These are phyloP conservation scores for Rosalia funebris DNA, from an alignment of 2,888 invertebrate species.

Conservation along the genomic window DNA sequence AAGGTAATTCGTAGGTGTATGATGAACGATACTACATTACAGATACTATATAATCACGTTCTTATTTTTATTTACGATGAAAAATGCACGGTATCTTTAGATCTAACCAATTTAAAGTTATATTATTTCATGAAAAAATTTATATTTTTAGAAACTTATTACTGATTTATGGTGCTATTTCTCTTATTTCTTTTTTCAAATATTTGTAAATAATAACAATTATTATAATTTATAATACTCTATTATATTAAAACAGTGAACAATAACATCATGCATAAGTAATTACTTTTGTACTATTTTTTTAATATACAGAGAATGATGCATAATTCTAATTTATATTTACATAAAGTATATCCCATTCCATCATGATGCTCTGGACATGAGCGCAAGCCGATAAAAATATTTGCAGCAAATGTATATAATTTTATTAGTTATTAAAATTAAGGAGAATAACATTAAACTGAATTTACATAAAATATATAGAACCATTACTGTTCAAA, in stretches of 20 bases:
- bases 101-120: too few relatives aligned
- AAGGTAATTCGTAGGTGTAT: slow-evolving; percentile 32
- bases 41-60: not conserved
- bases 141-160: too few relatives aligned
- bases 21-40: slow-evolving; percentile 7
- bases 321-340: not conserved
- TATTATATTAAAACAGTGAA: slow-evolving; percentile 5
- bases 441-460: too few relatives aligned
- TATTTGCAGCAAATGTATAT: too few relatives aligned
- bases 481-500: too few relatives aligned
- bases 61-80: slow-evolving; percentile 7
- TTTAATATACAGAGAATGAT: not conserved
- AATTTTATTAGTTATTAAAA: too few relatives aligned
- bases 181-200: not conserved
- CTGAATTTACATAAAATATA: too few relatives aligned
- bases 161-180: too few relatives aligned
- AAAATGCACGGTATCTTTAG: too few relatives aligned
- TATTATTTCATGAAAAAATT: too few relatives aligned
- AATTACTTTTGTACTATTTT: not conserved
- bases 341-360: not conserved
- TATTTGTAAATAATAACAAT: not conserved
- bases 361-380: too few relatives aligned
- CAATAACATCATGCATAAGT: not conserved
- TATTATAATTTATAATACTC: not conserved
- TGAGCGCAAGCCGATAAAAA: too few relatives aligned